These are phyloP conservation scores for Leiothrix lutea DNA, from an alignment of 2,113 vertebrate genomes.

Conservation along the genomic window DNA sequence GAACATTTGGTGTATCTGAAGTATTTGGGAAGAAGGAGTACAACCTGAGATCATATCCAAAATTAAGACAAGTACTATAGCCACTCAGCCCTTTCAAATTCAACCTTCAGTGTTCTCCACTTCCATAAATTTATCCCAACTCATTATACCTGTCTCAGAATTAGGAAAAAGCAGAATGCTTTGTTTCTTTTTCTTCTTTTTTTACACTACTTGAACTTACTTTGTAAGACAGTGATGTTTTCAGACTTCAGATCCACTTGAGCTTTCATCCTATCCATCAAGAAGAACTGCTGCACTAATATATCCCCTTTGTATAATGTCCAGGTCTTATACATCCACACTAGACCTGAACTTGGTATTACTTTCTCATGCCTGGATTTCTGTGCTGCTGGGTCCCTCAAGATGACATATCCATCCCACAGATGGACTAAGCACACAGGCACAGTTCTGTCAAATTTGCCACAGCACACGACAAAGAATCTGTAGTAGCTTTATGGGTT, in stretches of 20 bases:
- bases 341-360: not conserved
- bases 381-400: not conserved
- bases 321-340: not conserved
- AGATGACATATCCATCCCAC: not conserved
- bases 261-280: not conserved
- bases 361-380: not conserved
- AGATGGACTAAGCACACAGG: not conserved
- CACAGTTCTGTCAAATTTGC: not conserved
- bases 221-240: not conserved
- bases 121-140: not conserved
- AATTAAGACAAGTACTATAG: not conserved
- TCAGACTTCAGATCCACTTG: not conserved
- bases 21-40: not conserved
- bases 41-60: not conserved
- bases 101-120: not conserved
- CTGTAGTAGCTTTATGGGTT: not conserved
- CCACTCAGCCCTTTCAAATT: not conserved
- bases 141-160: not conserved
- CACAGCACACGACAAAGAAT: not conserved
- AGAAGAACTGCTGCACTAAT: not conserved
- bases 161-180: not conserved
- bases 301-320: not conserved
- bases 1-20: not conserved
- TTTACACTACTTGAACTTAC: not conserved
- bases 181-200: not conserved